Base-by-base conservation (phyloP, 2,888 invertebrate genomes). In the Machimus rusticus region DNA sequence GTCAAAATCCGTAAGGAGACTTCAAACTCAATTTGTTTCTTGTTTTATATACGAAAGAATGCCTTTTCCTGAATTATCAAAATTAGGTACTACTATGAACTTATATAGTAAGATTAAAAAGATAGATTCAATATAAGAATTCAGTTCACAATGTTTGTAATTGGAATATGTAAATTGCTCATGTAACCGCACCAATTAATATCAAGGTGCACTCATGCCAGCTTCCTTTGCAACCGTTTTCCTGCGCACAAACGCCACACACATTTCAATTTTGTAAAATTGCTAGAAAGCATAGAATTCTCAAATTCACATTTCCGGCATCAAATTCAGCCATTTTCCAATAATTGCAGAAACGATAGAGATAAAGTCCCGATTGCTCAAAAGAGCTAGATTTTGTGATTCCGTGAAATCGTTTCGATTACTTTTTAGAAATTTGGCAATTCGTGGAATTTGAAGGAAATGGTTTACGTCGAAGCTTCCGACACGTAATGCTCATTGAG, bases 401-500 rank as follows among this genome's bases (percentile, higher is more conserved):
- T 81, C 43, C 19, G 81, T 81, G 81, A 8, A 81, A 81, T 81
- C n/a, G 43, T 19, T 31, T 81, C 81, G 81, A 81, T 81, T 55
- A 51, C 81, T 55, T 81, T 81, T 81, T 23, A 28, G 34, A 51
- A 23, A 31, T 81, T 81, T 55, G 43, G 81, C 31, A 55, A 28
- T 31, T 55, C 31, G 23, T 55, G 9, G 31, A 55, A 55, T 55
- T 81, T 31, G 55, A 55, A 81, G 28, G 55, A 55, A 81, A 81
- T 55, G 55, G 31, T n/a, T 19, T 55, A 51, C 55, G 55, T 19
- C 77, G 43, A 19, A 28, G 81, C 19, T 43, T 81, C 81, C 81
- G 81, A 81, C 81, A 81, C 81, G 81, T 81, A 81, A 8, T n/a
- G n/a, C 81, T 81, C 81, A 81, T 81, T 81, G 23, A 51, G 34